phyloP scores from a whole-genome alignment of 2,113 vertebrate species.

The Gnathonemus longibarbis region DNA sequence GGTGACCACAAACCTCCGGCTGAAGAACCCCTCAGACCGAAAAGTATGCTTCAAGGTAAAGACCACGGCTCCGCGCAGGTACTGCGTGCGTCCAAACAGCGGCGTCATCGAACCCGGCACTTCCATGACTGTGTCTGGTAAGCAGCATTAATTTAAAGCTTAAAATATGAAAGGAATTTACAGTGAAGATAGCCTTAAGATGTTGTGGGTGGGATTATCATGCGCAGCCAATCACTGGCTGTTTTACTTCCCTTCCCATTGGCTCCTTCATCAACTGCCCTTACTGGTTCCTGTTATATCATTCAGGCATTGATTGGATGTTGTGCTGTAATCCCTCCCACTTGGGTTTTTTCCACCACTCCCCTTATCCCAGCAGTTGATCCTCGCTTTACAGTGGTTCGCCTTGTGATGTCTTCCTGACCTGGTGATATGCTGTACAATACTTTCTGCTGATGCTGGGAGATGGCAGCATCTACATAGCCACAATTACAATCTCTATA shows the following conservation, averaged over 20 bases:
- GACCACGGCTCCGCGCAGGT: conserved; percentile 81
- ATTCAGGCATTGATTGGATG: neutral
- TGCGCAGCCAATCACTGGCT: neutral
- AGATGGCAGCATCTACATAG: neutral
- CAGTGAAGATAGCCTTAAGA: neutral
- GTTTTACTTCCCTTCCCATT: neutral
- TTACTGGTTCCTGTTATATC: neutral
- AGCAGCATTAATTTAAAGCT: conserved; percentile 10
- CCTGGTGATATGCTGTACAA: neutral
- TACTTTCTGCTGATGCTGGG: neutral
- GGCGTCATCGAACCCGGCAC: conserved; percentile 75
- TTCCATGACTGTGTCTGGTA: conserved; percentile 76
- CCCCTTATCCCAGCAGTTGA: neutral
- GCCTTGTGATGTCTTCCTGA: neutral
- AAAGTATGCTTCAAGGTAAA: conserved; percentile 89
- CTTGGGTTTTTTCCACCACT: neutral
- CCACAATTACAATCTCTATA: neutral
- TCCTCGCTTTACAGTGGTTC: neutral
- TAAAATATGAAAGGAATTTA: neutral
- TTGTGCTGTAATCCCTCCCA: neutral
- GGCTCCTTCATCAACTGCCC: neutral
- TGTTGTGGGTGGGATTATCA: neutral
- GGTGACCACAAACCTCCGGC: conserved; percentile 82
- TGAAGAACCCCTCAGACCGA: conserved; percentile 80
- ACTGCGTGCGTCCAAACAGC: conserved; percentile 84